Conservation (phyloP, 2,888 invertebrate genomes). For the Drosophila setosimentum region DNA sequence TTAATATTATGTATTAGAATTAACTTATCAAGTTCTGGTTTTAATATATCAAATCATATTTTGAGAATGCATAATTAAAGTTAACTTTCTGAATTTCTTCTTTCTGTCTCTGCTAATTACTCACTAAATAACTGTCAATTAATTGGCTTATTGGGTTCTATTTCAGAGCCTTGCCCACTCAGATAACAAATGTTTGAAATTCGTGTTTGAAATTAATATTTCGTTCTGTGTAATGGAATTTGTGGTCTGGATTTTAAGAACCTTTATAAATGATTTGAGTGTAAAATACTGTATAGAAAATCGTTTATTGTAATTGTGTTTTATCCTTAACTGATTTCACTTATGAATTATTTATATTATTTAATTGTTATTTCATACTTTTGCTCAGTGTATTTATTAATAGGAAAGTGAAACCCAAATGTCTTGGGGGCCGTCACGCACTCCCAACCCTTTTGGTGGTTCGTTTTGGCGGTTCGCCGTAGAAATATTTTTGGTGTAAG, state of each 20-base stretch:
- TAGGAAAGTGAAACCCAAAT: constrained; percentile 28
- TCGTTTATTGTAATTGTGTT: background rate
- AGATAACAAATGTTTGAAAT: background rate
- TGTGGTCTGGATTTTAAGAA: background rate
- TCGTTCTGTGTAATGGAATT: background rate
- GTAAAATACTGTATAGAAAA: fast-evolving
- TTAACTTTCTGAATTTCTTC: too few relatives aligned
- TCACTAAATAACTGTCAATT: background rate
- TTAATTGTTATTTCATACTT: background rate
- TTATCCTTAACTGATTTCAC: background rate
- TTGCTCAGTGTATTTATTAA: constrained; percentile 49
- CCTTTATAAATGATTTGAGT: background rate
- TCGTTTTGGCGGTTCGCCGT: constrained; percentile 40
- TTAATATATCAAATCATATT: background rate
- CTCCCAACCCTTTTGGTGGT: constrained; percentile 12
- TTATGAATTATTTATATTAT: background rate
- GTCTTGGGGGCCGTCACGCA: constrained; percentile 43
- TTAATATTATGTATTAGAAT: background rate
- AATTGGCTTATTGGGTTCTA: background rate
- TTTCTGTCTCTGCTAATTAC: fast-evolving
- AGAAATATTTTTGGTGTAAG: constrained; percentile 82
- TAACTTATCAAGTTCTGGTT: background rate
- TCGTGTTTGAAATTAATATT: background rate
- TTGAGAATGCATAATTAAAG: background rate
- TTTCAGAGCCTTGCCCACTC: too few relatives aligned